Percentiles rank a stretch among this genome's conserved stretches.
phyloP scores from a whole-genome alignment of 2,888 invertebrate genomes.

The Parnassius apollo region DNA sequence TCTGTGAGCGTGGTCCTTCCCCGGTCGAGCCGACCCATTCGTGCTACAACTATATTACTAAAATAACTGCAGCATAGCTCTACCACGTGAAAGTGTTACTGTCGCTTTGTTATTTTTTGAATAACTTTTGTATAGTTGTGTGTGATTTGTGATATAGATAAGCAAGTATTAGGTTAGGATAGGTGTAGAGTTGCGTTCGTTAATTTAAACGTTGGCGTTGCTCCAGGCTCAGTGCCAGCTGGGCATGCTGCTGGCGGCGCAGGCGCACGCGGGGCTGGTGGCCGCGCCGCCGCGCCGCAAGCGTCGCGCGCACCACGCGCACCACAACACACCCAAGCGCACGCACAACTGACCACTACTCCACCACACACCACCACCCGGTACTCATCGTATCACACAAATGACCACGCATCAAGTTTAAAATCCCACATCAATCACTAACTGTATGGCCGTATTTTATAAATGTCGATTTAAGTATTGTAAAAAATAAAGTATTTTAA shows the following conservation, averaged over 20 bases:
- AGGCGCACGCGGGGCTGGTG: conserved; percentile 71
- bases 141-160: neutral
- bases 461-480: no score
- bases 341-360: conserved; percentile 24
- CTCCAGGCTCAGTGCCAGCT: conserved; percentile 59
- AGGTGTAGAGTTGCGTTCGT: no score
- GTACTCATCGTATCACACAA: conserved; percentile 12
- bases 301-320: conserved; percentile 43
- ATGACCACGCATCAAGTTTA: neutral
- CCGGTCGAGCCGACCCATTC: no score
- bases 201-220: neutral
- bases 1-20: no score
- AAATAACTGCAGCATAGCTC: no score
- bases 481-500: no score
- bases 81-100: no score
- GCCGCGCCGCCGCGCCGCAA: conserved; percentile 52
- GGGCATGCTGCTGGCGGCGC: conserved; percentile 70
- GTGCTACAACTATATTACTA: no score
- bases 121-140: neutral
- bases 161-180: no score
- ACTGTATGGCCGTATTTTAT: neutral
- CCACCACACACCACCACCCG: conserved; percentile 9
- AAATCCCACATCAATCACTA: neutral
- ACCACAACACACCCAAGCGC: conserved; percentile 23
- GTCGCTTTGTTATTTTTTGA: no score